Evolutionary conservation across 2,113 vertebrate species (phyloP).

Genomic region (Barnardius zonarius): DNA sequence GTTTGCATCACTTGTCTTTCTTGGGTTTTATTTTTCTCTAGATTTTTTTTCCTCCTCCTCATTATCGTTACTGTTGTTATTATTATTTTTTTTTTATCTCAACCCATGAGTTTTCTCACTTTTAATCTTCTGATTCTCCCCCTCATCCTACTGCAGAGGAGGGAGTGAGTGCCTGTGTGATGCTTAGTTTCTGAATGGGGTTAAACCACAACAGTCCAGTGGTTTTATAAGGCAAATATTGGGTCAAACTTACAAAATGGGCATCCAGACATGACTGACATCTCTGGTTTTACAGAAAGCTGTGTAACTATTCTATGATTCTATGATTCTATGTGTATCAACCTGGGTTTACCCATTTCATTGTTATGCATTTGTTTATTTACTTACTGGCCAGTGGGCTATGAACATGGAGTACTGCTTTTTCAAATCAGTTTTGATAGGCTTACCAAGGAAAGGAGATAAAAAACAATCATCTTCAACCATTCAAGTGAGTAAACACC

Average conservation of each 20-base stretch:
- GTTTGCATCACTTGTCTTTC: not conserved
- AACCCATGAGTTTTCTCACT: not conserved
- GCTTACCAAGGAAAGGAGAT: not conserved
- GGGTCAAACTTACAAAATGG: not conserved
- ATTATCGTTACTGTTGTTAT: fast-evolving
- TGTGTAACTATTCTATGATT: no score
- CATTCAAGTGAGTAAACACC: fast-evolving
- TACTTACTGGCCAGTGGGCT: not conserved
- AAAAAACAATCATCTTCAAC: not conserved
- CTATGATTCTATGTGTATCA: not conserved
- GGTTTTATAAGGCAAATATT: not conserved
- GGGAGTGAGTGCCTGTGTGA: not conserved
- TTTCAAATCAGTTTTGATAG: not conserved
- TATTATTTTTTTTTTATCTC: not conserved
- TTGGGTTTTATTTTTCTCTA: not conserved
- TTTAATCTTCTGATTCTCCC: not conserved
- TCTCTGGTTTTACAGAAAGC: not conserved
- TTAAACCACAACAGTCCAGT: not conserved
- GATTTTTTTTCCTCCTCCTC: not conserved
- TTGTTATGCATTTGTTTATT: not conserved
- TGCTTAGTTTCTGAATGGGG: not conserved
- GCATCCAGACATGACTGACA: not conserved
- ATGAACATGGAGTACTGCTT: not conserved
- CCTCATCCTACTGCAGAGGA: not conserved
- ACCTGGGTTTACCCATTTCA: not conserved